These are phyloP conservation scores for Phaenicophaeus curvirostris DNA, from an alignment of 2,797 vertebrate genomes.

Conservation along the genomic window DNA sequence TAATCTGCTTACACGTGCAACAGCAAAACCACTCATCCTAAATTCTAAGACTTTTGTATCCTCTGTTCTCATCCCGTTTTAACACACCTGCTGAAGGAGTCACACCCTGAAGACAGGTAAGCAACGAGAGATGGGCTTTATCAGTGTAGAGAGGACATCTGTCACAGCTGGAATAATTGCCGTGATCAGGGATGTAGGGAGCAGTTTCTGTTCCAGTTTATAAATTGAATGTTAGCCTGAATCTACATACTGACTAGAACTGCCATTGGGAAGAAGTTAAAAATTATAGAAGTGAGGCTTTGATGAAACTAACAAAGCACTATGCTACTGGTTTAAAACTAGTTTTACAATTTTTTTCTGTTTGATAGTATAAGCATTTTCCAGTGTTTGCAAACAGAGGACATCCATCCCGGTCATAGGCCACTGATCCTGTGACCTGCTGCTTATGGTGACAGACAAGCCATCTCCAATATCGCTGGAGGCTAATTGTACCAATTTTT, in stretches of 20 bases:
- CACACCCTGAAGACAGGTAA: background rate
- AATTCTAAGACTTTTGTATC: background rate
- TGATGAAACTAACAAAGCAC: background rate
- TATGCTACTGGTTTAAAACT: background rate
- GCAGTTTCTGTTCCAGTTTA: background rate
- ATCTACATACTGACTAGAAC: background rate
- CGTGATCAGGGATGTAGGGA: background rate
- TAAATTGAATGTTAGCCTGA: background rate
- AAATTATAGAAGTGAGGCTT: background rate
- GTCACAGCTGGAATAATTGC: background rate
- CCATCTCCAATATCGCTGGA: background rate
- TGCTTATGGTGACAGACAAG: background rate
- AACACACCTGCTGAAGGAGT: background rate
- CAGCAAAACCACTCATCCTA: background rate
- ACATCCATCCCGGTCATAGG: rapidly evolving
- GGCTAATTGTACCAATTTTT: background rate
- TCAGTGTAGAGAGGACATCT: background rate
- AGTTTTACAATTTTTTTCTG: background rate
- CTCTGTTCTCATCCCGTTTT: background rate
- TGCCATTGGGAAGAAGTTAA: background rate
- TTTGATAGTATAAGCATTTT: background rate
- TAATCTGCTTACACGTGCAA: rapidly evolving
- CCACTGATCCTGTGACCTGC: background rate
- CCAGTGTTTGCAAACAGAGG: background rate
- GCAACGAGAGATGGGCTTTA: background rate